These are phyloP conservation scores for Euura saliciscinereae DNA, from an alignment of 1,140 invertebrate genomes.

Conservation along the genomic window DNA sequence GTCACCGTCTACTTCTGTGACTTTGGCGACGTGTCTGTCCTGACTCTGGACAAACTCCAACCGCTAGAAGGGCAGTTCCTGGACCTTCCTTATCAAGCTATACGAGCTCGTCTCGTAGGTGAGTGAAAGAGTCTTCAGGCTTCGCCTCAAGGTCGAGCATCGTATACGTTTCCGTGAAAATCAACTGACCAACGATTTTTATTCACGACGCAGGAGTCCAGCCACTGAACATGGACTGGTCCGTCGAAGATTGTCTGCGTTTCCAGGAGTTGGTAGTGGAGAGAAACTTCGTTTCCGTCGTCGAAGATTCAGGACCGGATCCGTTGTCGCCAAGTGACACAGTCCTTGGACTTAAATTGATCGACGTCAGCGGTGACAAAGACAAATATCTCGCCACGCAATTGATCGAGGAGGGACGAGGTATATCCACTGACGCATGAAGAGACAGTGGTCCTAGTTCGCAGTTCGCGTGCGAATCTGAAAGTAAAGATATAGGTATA, in stretches of 20 bases:
- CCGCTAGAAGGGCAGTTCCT: conserved; percentile 57
- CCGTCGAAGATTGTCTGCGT: conserved; percentile 62
- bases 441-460: too few relatives aligned
- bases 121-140: conserved; percentile 26
- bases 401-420: conserved; percentile 60
- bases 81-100: conserved; percentile 63
- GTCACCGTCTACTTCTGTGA: conserved; percentile 64
- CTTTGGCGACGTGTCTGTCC: conserved; percentile 59
- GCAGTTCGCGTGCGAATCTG: too few relatives aligned
- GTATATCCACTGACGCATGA: conserved; percentile 24
- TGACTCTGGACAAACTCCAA: conserved; percentile 52
- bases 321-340: conserved; percentile 56
- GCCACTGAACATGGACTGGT: conserved; percentile 65
- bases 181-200: too few relatives aligned
- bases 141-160: too few relatives aligned
- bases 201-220: conserved; percentile 55
- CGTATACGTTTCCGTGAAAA: too few relatives aligned
- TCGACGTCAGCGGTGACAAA: conserved; percentile 60
- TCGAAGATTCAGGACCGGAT: conserved; percentile 59
- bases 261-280: conserved; percentile 66
- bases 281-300: conserved; percentile 62
- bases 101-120: conserved; percentile 63
- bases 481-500: too few relatives aligned
- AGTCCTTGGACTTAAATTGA: conserved; percentile 61
- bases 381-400: conserved; percentile 62